Percentiles rank a stretch among this genome's conserved stretches.
Conservation (phyloP, 2,797 vertebrate genomes). For the Manis pentadactyla region DNA sequence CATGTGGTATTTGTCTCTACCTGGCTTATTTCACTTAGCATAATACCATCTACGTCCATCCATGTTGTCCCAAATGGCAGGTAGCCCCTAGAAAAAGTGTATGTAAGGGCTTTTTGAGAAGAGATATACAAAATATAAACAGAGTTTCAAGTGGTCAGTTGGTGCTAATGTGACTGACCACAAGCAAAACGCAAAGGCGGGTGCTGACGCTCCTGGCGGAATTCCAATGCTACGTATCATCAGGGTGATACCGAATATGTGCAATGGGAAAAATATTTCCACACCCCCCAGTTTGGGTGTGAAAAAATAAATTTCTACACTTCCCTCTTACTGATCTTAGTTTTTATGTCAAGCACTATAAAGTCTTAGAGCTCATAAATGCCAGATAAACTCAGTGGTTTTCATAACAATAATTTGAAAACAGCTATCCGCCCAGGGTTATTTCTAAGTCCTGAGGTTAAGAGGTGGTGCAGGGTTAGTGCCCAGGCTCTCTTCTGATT, state of each 20-base stretch:
- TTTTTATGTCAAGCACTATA: neutral
- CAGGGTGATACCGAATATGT: neutral
- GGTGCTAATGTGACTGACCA: neutral
- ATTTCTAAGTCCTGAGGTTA: neutral
- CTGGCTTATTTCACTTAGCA: too few species aligned
- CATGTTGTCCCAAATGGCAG: neutral
- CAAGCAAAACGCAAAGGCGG: neutral
- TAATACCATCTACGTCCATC: too few species aligned
- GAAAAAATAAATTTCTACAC: neutral
- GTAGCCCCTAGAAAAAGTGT: neutral
- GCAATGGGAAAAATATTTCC: neutral
- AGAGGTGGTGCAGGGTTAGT: neutral
- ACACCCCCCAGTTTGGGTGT: neutral
- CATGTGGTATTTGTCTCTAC: too few species aligned
- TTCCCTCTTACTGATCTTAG: neutral
- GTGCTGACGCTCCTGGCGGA: neutral
- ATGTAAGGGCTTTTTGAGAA: neutral
- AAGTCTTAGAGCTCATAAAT: neutral
- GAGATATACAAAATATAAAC: neutral
- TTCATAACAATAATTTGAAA: neutral
- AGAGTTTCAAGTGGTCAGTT: neutral
- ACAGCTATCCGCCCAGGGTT: neutral
- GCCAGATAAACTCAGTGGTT: neutral
- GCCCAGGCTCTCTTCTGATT: rapidly evolving
- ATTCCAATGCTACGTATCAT: too few species aligned